phyloP scores from a whole-genome alignment of 2,113 vertebrate species.

The Caranx ignobilis region DNA sequence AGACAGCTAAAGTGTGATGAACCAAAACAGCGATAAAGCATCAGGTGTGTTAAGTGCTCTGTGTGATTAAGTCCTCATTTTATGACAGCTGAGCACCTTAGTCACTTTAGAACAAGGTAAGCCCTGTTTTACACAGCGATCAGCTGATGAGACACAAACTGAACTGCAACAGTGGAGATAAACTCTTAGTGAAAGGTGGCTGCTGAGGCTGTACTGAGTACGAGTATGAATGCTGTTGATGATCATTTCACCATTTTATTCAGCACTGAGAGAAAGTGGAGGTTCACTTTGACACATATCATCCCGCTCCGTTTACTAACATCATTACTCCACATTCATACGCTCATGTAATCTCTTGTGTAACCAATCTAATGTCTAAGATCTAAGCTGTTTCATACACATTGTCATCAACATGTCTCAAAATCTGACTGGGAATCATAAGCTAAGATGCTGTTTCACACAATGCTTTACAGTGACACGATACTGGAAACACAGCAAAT shows the following conservation, averaged over 20 bases:
- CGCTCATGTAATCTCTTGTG: slow-evolving; percentile 6
- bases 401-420: neutral
- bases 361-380: neutral
- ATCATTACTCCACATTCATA: slow-evolving; percentile 17
- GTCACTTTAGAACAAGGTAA: neutral
- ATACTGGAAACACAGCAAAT: neutral
- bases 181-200: slow-evolving; percentile 23
- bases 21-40: neutral
- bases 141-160: slow-evolving; percentile 29
- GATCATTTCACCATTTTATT: slow-evolving; percentile 30
- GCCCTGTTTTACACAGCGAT: neutral
- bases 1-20: neutral
- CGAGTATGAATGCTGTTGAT: slow-evolving; percentile 44
- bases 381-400: slow-evolving; percentile 1
- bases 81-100: neutral
- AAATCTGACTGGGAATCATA: slow-evolving; percentile 20
- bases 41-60: neutral
- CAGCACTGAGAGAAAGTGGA: neutral
- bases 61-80: slow-evolving; percentile 6
- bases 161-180: slow-evolving; percentile 64
- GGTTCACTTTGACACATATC: slow-evolving; percentile 1
- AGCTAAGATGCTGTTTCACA: slow-evolving; percentile 9
- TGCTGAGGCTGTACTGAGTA: slow-evolving; percentile 31
- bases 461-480: neutral
- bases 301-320: slow-evolving; percentile 52